These are phyloP conservation scores for Cosmopolites sordidus DNA, from an alignment of 2,888 invertebrate species.

Conservation along the genomic window DNA sequence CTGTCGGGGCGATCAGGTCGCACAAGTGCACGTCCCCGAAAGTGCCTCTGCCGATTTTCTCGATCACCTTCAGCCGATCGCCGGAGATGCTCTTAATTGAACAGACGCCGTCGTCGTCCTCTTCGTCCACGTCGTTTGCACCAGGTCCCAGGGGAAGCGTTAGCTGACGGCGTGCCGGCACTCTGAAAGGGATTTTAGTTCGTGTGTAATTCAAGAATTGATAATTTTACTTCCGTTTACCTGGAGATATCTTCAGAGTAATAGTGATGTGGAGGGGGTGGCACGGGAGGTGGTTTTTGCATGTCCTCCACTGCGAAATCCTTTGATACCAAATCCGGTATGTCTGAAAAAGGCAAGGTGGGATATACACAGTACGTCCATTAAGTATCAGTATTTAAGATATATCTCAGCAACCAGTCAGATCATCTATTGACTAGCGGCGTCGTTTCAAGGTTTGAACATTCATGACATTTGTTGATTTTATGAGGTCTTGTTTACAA, in stretches of 20 bases:
- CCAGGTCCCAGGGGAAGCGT: constrained; percentile 42
- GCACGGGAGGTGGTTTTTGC: constrained; percentile 61
- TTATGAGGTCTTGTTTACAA: too few species aligned
- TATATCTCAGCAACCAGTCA: too few species aligned
- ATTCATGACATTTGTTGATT: too few species aligned
- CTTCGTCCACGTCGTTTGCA: constrained; percentile 52
- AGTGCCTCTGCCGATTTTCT: constrained; percentile 72
- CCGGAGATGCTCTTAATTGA: constrained; percentile 62
- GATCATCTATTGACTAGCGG: too few species aligned
- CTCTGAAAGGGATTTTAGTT: too few species aligned
- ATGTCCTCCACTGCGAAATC: constrained; percentile 47
- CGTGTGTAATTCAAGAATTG: too few species aligned
- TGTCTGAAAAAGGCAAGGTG: too few species aligned
- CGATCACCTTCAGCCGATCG: constrained; percentile 68
- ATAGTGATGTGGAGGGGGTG: constrained; percentile 59
- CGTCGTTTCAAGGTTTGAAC: too few species aligned
- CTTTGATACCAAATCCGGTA: constrained; percentile 57
- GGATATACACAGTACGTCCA: too few species aligned
- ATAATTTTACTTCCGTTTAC: neutral
- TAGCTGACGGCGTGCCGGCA: constrained; percentile 42
- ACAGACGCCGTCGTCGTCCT: constrained; percentile 41
- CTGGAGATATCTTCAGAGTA: constrained; percentile 2
- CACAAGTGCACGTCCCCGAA: constrained; percentile 71
- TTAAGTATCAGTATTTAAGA: too few species aligned
- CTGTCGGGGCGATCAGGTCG: constrained; percentile 51